phyloP scores from a whole-genome alignment of 2,113 vertebrate species.

The Corapipo altera region DNA sequence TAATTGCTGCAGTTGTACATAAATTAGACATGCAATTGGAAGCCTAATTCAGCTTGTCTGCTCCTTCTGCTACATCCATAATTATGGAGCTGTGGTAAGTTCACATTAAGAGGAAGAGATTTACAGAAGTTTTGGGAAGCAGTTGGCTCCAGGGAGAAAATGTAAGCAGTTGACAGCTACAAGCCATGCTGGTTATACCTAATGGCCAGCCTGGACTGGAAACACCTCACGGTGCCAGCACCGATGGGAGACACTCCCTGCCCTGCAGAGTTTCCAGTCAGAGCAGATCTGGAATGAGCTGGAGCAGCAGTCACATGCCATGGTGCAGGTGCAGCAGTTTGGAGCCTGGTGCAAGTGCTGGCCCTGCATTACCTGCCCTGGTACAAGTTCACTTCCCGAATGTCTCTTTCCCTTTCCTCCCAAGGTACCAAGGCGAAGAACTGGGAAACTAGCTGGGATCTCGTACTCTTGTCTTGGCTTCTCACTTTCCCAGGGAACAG shows the following conservation, averaged over 20 bases:
- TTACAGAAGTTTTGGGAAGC: neutral
- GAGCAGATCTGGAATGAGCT: neutral
- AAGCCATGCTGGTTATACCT: neutral
- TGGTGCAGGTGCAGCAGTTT: neutral
- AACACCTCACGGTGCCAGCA: neutral
- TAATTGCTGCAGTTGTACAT: conserved; percentile 56
- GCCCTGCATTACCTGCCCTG: neutral
- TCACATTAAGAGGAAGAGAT: neutral
- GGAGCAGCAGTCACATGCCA: neutral
- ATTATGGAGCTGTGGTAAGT: neutral
- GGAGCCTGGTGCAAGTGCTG: accelerated
- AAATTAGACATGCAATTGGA: conserved; percentile 56
- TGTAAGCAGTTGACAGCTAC: no score
- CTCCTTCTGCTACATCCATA: conserved; percentile 9
- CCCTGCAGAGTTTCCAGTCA: neutral
- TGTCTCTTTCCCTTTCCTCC: neutral
- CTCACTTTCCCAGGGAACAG: neutral
- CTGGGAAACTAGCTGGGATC: neutral
- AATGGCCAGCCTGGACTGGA: neutral
- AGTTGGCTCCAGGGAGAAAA: neutral
- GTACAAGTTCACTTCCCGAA: neutral
- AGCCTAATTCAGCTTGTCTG: conserved; percentile 50
- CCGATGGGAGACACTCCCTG: neutral
- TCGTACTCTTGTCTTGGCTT: accelerated
- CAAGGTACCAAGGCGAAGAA: neutral